Conservation (phyloP, 2,797 vertebrate species). For the Typhlichthys eigenmanni region DNA sequence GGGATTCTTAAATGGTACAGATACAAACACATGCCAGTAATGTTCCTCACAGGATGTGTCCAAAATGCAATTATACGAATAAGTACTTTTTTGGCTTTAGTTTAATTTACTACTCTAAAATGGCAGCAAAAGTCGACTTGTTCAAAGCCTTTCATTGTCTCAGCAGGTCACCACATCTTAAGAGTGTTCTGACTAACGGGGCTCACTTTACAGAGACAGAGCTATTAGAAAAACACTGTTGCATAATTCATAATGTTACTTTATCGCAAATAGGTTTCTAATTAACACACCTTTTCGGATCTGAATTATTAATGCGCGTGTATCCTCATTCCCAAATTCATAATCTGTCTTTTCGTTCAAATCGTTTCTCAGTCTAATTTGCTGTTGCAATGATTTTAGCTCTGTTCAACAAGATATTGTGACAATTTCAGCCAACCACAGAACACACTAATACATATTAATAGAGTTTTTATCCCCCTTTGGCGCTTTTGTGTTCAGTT, state of each 20-base stretch:
- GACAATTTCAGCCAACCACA: no score
- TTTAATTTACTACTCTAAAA: constrained; percentile 18
- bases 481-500: no score
- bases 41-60: constrained; percentile 48
- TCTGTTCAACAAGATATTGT: no score
- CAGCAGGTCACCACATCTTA: constrained; percentile 44
- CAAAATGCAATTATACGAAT: constrained; percentile 55
- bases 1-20: no score
- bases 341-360: no score
- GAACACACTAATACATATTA: no score
- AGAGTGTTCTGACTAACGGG: constrained; percentile 51
- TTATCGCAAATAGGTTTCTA: constrained; percentile 30
- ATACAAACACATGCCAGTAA: no score
- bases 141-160: constrained; percentile 51
- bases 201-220: constrained; percentile 28
- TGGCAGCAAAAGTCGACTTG: constrained; percentile 20
- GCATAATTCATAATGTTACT: constrained; percentile 39
- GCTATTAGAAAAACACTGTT: constrained; percentile 10
- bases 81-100: constrained; percentile 10
- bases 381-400: no score
- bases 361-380: no score
- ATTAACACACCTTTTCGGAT: constrained; percentile 31
- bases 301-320: no score
- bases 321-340: no score
- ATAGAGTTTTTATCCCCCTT: no score